phyloP scores from a whole-genome alignment of 1,140 invertebrate genomes.

The Drosophila tani region DNA sequence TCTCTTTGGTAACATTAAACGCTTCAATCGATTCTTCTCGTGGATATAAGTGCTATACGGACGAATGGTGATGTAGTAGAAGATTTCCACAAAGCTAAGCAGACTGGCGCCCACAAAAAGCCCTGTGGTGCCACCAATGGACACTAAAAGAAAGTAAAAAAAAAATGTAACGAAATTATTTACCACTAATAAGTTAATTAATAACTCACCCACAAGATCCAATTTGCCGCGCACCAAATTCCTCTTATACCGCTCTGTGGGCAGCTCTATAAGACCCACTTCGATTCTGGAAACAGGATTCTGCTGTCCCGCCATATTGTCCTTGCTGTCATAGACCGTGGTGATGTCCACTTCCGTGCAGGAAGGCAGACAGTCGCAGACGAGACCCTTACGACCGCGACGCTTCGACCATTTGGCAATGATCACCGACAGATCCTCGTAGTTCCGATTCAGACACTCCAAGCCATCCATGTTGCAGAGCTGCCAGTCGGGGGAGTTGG shows the following conservation, averaged over 20 bases:
- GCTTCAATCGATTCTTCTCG: constrained; percentile 53
- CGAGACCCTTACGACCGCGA: constrained; percentile 85
- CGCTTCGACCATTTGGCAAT: constrained; percentile 85
- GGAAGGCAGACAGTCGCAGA: constrained; percentile 88
- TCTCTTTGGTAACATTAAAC: constrained; percentile 22
- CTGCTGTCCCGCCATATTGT: constrained; percentile 70
- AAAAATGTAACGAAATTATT: not conserved
- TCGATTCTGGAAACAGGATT: constrained; percentile 85
- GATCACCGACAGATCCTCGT: constrained; percentile 87
- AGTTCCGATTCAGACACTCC: constrained; percentile 87
- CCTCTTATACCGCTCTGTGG: constrained; percentile 87
- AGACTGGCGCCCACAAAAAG: constrained; percentile 88
- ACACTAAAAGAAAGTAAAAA: constrained; percentile 84
- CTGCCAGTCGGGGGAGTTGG: constrained; percentile 85
- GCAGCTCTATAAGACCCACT: constrained; percentile 86
- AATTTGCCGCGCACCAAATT: constrained; percentile 87
- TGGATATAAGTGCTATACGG: constrained; percentile 77
- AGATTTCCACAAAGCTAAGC: constrained; percentile 88
- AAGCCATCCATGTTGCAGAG: constrained; percentile 87
- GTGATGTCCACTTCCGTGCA: constrained; percentile 88
- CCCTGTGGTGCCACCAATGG: constrained; percentile 88
- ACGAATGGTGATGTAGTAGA: constrained; percentile 86
- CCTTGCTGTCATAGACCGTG: constrained; percentile 86
- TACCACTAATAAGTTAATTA: too few relatives aligned
- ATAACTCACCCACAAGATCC: constrained; percentile 87